Percentiles rank a stretch among this genome's conserved stretches.
These are phyloP conservation scores for Macaca nemestrina DNA, from an alignment of 2,113 vertebrate genomes.

Conservation along the genomic window DNA sequence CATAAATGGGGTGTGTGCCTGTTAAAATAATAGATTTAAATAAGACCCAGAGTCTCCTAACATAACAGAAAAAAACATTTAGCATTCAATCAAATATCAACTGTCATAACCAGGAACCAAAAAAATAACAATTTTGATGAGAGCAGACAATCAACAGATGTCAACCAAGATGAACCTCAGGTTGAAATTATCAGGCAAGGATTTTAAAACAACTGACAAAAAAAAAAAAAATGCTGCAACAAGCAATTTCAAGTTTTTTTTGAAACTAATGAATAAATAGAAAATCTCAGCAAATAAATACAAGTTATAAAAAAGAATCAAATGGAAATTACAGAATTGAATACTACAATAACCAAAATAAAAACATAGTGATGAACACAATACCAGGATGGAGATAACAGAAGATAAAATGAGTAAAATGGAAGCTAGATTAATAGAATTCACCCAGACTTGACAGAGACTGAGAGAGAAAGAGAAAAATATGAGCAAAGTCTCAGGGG, in stretches of 20 bases:
- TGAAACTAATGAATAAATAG: neutral
- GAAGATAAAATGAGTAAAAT: neutral
- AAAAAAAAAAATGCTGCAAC: neutral
- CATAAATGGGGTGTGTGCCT: neutral
- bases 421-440: neutral
- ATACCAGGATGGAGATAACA: neutral
- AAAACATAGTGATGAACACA: neutral
- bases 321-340: neutral
- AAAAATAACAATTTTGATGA: neutral
- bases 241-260: neutral
- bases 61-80: neutral
- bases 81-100: neutral
- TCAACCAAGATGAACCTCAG: neutral
- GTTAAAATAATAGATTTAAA: neutral
- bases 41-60: neutral
- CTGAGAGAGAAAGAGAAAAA: neutral
- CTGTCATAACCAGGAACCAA: neutral
- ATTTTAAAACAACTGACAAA: neutral
- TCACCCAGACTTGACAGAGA: neutral
- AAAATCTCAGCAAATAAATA: neutral
- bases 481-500: neutral
- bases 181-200: neutral
- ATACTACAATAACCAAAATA: neutral
- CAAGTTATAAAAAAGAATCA: neutral
- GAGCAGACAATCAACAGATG: neutral